Evolutionary conservation across 2,888 invertebrate species (phyloP).

Genomic region (Halictus ligatus): DNA sequence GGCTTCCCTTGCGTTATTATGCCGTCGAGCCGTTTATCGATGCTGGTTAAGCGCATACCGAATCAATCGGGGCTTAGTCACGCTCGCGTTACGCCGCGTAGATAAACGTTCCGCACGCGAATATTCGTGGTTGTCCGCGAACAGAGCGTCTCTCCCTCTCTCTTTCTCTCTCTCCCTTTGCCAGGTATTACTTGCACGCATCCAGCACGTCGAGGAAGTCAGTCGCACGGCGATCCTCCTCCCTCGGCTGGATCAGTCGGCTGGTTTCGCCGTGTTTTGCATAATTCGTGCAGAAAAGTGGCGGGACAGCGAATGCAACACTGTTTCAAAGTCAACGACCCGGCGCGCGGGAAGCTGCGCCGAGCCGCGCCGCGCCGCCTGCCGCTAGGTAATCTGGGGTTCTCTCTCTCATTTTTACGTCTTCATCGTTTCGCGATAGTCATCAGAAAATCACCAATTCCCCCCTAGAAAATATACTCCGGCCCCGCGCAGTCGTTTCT

Average conservation of each 20-base stretch:
- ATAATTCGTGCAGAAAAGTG: conserved; percentile 65
- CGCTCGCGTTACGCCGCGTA: conserved; percentile 33
- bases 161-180: neutral
- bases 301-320: conserved; percentile 35
- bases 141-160: neutral
- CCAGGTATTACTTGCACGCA: neutral
- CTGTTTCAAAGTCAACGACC: conserved; percentile 11
- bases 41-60: conserved; percentile 20
- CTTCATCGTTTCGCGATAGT: neutral
- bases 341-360: neutral
- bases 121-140: conserved; percentile 9
- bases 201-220: neutral
- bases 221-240: conserved; percentile 1
- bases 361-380: neutral
- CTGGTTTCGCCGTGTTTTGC: conserved; percentile 61
- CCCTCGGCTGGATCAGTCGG: conserved; percentile 35
- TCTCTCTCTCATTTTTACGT: neutral
- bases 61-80: conserved; percentile 25
- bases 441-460: neutral
- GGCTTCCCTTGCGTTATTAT: conserved; percentile 10
- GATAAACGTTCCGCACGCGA: conserved; percentile 16
- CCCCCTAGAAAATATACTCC: neutral
- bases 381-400: neutral
- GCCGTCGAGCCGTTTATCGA: conserved; percentile 8
- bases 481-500: neutral